Evolutionary conservation across 2,113 vertebrate species (phyloP), one percentile per base, ranked within the genome.

Genomic region (Xenopus borealis): DNA sequence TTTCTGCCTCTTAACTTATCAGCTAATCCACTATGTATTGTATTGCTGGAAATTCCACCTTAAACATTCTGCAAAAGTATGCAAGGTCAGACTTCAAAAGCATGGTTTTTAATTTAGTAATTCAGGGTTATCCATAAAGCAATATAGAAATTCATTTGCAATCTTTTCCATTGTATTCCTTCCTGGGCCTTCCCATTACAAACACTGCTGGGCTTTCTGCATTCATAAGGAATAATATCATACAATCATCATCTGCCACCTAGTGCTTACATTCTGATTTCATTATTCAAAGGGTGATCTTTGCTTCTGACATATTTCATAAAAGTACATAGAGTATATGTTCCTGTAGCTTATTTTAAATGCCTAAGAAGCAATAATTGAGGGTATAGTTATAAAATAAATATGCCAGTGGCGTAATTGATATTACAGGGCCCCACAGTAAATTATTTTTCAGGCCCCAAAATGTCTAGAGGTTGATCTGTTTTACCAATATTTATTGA

Each of bases 171-270:
- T 16, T 16, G 14, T 55, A 55, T 3, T n/a, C 8, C 53, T n/a
- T 55, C 53, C 14, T 7, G 3, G 14, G 14, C 7, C 17, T 55
- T 55, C 53, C 53, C 14, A 16, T n/a, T 55, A 55, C 18, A n/a
- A n/a, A 55, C 53, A 55, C 12, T n/a, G 14, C 2, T 47, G 46
- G 2, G 46, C 9, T 47, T 47, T 47, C 46, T 47, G 11, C 47
- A 13, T 50, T 13, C 47, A 50, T 50, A 50, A 2, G 47, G 14
- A 16, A 66, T 46, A 67, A 67, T 50, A 67, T 67, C 46, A 59
- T 61, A 44, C 57, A 71, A 45, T 61, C 55, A 71, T 19, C 55
- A 44, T 58, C 67, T 59, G 69, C 69, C 69, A 71, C 69, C 69
- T 71, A 71, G 69, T 71, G 69, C 55, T 61, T 71, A 61, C 13